Percentiles rank a stretch among this genome's conserved stretches.
phyloP scores from a whole-genome alignment of 2,888 invertebrate genomes.

The Leptothorax acervorum region DNA sequence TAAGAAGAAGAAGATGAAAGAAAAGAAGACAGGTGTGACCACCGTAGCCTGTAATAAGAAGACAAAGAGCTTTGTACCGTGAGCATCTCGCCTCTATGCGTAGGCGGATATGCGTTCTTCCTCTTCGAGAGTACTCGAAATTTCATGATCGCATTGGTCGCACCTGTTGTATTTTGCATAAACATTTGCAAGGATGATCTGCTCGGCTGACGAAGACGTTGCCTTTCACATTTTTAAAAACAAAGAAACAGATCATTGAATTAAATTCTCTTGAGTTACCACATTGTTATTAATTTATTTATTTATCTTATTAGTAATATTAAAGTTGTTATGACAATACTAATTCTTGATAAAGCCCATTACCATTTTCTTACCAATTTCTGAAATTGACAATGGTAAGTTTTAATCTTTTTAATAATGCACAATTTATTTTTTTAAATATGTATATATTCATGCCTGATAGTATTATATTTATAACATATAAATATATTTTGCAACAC shows the following conservation, averaged over 20 bases:
- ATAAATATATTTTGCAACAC: not conserved
- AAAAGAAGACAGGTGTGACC: slow-evolving; percentile 21
- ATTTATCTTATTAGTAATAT: not conserved
- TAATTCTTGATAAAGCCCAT: not conserved
- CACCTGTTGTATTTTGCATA: slow-evolving; percentile 29
- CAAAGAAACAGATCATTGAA: not conserved
- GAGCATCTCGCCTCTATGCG: not conserved
- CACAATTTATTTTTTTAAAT: slow-evolving; percentile 10
- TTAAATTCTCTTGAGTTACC: not conserved
- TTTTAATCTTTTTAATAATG: slow-evolving; percentile 16
- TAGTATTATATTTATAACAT: slow-evolving; percentile 13
- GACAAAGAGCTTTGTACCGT: slow-evolving; percentile 29
- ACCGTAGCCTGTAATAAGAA: slow-evolving; percentile 2
- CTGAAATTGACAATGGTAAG: not conserved
- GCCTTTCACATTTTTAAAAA: not conserved
- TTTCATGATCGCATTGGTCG: not conserved
- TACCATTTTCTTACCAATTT: not conserved
- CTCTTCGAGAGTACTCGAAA: slow-evolving; percentile 5
- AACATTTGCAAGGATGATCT: not conserved
- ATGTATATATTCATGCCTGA: not conserved
- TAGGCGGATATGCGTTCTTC: slow-evolving; percentile 10
- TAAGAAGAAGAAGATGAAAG: not conserved
- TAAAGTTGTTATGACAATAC: slow-evolving; percentile 3
- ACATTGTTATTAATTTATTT: not conserved
- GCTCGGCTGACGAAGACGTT: not conserved